Base-by-base conservation (phyloP, 2,797 vertebrate genomes). In the Etheostoma perlongum region DNA sequence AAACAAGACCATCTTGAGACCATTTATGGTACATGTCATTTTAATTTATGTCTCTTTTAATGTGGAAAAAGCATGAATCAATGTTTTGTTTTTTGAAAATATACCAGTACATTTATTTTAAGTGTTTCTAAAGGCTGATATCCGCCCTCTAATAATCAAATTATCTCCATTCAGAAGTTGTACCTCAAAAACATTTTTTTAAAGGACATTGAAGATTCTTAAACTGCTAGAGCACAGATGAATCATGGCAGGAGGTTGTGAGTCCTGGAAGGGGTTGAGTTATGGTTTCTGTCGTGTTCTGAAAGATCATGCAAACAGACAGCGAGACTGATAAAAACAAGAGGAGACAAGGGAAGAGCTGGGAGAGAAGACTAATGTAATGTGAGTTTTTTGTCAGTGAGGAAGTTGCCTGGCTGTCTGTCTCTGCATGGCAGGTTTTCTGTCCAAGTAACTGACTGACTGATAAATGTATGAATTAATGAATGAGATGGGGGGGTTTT, bases 291-390 rank as follows among this genome's bases (percentile, higher is more conserved):
- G 80, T 81, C 25, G 0, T 55, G 63, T 25, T n/a, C 61, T 78
- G 68, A 76, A 74, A 79, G 57, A 82, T 85, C 80, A 80, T 72
- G 62, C 57, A 85, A 76, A 87, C 72, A 78, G 76, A 87, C 72
- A 66, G 68, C 2, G 3, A 48, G 75, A 57, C 49, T 69, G 78
- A 87, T 83, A 82, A 70, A 85, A 86, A 83, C 48, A 42, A 15
- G 72, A 79, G 54, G 55, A 86, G 79, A 88, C 58, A 60, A 55
- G 61, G 67, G 63, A 74, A 40, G 76, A 74, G 69, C 33, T 57
- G 30, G 13, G n/a, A 75, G 68, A 55, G 66, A 57, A 84, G 72
- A 81, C 61, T 72, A 68, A 84, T 81, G 70, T 36, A 68, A 68
- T 65, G 46, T 54, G 72, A 83, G 58, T 54, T 77, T 72, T 63